Evolutionary conservation across 2,797 vertebrate genomes (phyloP).

Genomic region (Thripadectes ignobilis): DNA sequence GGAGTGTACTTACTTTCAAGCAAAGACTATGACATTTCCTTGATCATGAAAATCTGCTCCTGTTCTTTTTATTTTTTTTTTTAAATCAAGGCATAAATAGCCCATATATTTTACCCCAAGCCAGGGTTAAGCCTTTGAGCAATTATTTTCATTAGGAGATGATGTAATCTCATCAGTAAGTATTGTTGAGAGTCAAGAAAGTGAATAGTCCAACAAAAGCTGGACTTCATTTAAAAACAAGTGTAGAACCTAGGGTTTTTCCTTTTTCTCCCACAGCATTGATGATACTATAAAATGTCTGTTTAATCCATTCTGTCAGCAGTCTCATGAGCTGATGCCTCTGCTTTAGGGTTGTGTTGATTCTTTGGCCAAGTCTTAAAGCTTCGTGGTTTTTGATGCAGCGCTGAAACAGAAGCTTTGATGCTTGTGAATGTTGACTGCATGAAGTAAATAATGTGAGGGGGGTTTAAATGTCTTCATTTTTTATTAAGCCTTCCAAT

Average conservation of each 20-base stretch:
- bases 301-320: constrained; percentile 48
- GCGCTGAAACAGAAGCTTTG: constrained; percentile 46
- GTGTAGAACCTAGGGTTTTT: neutral
- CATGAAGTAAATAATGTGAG: constrained; percentile 26
- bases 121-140: neutral
- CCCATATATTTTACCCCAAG: neutral
- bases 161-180: neutral
- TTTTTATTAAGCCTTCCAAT: constrained; percentile 38
- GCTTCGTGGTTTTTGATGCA: constrained; percentile 42
- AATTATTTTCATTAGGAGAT: constrained; percentile 16
- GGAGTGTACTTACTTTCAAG: neutral
- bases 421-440: constrained; percentile 33
- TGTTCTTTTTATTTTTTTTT: neutral
- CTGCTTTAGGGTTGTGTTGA: constrained; percentile 32
- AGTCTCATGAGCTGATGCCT: neutral
- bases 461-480: neutral
- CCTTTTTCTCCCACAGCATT: neutral
- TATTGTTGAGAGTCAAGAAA: neutral
- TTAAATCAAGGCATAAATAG: neutral
- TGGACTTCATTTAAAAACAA: constrained; percentile 3
- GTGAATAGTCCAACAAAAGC: neutral
- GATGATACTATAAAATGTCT: constrained; percentile 18
- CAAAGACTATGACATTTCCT: neutral
- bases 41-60: neutral
- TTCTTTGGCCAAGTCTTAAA: constrained; percentile 22